These are phyloP conservation scores for Rotaria socialis DNA, from an alignment of 2,888 invertebrate species.

Conservation along the genomic window DNA sequence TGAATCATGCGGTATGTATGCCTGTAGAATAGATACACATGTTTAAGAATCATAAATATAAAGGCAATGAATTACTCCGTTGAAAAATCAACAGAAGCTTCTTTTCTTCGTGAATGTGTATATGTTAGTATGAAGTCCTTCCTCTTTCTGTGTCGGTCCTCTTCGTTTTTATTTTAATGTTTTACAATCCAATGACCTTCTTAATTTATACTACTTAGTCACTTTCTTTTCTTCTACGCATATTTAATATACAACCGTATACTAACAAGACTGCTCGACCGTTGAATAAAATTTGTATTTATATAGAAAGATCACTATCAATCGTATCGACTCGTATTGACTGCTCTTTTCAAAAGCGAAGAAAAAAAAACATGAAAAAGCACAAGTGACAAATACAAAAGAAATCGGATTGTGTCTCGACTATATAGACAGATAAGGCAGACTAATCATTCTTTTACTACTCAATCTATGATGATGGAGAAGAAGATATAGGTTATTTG, in stretches of 20 bases:
- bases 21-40: neutral
- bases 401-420: slow-evolving; percentile 13
- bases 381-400: neutral
- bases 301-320: neutral
- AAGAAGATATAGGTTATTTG: neutral
- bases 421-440: slow-evolving; percentile 9
- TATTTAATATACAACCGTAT: neutral
- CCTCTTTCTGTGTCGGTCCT: neutral
- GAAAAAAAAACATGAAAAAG: neutral
- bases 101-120: neutral
- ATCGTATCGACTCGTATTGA: neutral
- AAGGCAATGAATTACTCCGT: neutral
- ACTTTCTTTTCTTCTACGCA: neutral
- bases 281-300: neutral
- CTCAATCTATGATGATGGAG: slow-evolving; percentile 1
- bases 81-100: neutral
- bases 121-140: neutral
- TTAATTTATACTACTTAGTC: neutral
- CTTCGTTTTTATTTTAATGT: neutral
- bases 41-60: neutral
- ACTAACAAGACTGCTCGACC: neutral
- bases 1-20: neutral
- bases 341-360: neutral
- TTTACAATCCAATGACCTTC: slow-evolving; percentile 1
- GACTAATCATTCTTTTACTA: neutral